phyloP scores from a whole-genome alignment of 2,888 invertebrate genomes.

The Thera obeliscata region DNA sequence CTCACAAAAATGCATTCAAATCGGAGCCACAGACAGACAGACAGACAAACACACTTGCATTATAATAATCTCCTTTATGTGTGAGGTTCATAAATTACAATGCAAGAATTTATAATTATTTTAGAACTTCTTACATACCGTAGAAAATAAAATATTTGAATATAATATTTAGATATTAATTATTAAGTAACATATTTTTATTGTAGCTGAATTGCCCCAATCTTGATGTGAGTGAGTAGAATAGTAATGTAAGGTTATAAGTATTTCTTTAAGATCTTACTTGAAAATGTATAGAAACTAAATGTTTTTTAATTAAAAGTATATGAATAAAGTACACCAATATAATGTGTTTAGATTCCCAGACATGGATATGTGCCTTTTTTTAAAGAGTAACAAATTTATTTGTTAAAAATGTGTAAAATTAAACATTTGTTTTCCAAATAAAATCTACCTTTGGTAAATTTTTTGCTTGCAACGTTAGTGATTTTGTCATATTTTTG shows the following conservation, averaged over 20 bases:
- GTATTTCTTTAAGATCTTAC: conserved; percentile 1
- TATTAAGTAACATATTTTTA: not conserved
- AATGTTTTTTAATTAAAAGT: conserved; percentile 2
- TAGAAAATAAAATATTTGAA: not conserved
- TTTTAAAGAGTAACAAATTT: conserved; percentile 49
- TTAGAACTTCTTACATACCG: not conserved
- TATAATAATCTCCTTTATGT: too few species aligned
- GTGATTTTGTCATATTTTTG: conserved; percentile 4
- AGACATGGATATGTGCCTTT: conserved; percentile 71
- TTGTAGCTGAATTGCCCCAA: conserved; percentile 5
- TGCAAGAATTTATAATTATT: too few species aligned
- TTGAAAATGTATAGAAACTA: conserved; percentile 2
- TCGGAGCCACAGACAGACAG: too few species aligned
- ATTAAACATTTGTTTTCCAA: not conserved
- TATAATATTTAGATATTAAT: not conserved
- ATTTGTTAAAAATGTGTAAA: not conserved
- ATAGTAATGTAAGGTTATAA: not conserved
- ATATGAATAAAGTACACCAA: conserved; percentile 29
- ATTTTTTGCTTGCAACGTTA: not conserved
- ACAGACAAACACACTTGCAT: too few species aligned
- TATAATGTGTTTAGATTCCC: conserved; percentile 43
- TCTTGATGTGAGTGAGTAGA: conserved; percentile 12
- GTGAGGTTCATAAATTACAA: too few species aligned
- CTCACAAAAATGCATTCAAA: too few species aligned
- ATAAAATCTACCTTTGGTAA: not conserved